Percentiles rank a stretch among this genome's conserved stretches.
Evolutionary conservation across 2,888 invertebrate species (phyloP).

Genomic region (Oscheius sp.): DNA sequence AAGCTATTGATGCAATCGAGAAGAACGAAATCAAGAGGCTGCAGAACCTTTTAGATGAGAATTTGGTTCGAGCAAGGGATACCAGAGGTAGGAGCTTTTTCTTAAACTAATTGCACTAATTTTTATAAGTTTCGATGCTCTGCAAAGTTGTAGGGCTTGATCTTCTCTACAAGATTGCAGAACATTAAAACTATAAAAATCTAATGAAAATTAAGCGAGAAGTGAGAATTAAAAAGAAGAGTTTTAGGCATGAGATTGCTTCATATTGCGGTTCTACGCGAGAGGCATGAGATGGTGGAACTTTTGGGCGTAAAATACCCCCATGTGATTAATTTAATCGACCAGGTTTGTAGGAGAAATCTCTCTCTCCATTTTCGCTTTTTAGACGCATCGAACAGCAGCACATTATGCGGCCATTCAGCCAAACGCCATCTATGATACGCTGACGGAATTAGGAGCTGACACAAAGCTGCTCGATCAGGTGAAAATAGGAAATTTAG

Average conservation of each 20-base stretch:
- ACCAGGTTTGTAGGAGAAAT: slow-evolving; percentile 47
- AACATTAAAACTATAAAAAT: no score
- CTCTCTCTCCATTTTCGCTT: background rate
- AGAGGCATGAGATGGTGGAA: slow-evolving; percentile 67
- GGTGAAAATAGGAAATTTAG: slow-evolving; percentile 35
- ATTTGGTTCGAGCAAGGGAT: slow-evolving; percentile 61
- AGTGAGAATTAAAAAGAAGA: background rate
- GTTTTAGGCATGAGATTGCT: slow-evolving; percentile 55
- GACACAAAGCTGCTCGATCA: slow-evolving; percentile 58
- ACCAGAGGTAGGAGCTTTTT: slow-evolving; percentile 47
- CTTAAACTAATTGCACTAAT: background rate
- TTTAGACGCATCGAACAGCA: slow-evolving; percentile 63
- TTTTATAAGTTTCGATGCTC: background rate
- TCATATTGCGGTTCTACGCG: slow-evolving; percentile 63
- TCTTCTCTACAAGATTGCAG: no score
- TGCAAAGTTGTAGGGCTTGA: no score
- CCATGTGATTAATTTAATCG: slow-evolving; percentile 53
- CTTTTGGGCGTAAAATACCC: slow-evolving; percentile 56
- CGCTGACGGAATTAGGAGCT: slow-evolving; percentile 65
- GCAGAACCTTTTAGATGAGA: slow-evolving; percentile 56
- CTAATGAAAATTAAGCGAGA: background rate
- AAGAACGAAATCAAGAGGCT: slow-evolving; percentile 58
- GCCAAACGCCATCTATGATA: slow-evolving; percentile 69
- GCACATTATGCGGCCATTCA: slow-evolving; percentile 68
- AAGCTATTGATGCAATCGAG: slow-evolving; percentile 61